Base-by-base conservation (phyloP, 2,888 invertebrate species). In the Xylocampa areola region DNA sequence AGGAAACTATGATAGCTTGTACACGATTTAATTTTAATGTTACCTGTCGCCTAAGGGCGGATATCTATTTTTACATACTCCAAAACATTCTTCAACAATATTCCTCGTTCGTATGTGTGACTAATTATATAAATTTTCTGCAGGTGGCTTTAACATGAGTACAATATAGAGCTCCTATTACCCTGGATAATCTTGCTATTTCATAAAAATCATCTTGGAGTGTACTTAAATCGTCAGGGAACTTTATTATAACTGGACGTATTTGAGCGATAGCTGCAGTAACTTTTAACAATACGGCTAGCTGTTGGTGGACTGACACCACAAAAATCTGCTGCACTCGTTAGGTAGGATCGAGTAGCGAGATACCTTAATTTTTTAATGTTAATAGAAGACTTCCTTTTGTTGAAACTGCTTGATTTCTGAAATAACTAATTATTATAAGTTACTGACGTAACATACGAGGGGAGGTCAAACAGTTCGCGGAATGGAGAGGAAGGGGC, bases 31-130 rank as follows among this genome's bases (percentile, higher is more conserved):
- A 30, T 1, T 16, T 30, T 30, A 41, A 30, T 4, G 41, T 41
- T 30, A 41, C 44, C 36, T 55, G 55, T 35, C 49, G 53, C 33
- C 58, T 48, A 7, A 63, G 55, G 13, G 60, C 66, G 59, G 63
- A 58, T 64, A 68, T 29, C 58, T 54, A 41, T 58, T 55, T 32
- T 68, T 64, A 10, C 58, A 52, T 4, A 68, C 66, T n/a, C 59
- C 66, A 55, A 62, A 59, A 37, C 62, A 62, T 47, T 58, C 50
- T 50, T 62, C 54, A 32, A 62, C 32, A 7, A 45, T 35, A 49
- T 66, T 61, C 10, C 62, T 43, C 8, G 59, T 62, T 37, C 52
- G 8, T 21, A 59, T 64, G 13, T 64, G 54, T 14, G 64, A 49
- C 35, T 45, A 41, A 36, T 64, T 64, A 27, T 55, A 67, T 45